Evolutionary conservation across 2,113 vertebrate genomes (phyloP).

Genomic region (Azemiops feae): DNA sequence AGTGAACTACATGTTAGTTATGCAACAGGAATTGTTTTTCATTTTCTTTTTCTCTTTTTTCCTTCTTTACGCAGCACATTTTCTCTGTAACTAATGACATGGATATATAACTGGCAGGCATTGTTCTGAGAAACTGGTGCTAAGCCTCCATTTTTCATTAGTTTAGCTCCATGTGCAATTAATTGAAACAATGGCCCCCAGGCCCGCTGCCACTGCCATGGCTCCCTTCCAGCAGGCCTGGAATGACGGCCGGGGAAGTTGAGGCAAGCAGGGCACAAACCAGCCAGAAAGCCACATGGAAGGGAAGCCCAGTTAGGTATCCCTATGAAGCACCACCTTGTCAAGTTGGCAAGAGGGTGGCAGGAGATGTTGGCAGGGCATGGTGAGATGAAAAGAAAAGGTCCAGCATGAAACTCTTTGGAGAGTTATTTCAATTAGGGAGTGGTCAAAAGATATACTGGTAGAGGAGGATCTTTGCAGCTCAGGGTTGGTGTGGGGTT

Average conservation of each 20-base stretch:
- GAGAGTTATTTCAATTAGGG: background rate
- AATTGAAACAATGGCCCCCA: conserved; percentile 69
- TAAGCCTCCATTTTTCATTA: conserved; percentile 62
- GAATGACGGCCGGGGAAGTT: background rate
- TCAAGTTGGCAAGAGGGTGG: background rate
- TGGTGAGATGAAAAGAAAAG: background rate
- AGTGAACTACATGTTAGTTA: background rate
- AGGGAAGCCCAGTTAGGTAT: background rate
- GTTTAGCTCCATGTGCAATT: conserved; percentile 65
- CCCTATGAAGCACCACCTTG: background rate
- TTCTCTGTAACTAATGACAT: background rate
- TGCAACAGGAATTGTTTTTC: background rate
- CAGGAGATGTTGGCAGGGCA: background rate
- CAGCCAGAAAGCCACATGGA: background rate
- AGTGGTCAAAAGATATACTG: background rate
- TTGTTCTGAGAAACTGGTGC: conserved; percentile 63
- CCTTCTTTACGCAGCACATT: background rate
- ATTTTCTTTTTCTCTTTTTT: background rate
- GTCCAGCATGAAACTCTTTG: background rate
- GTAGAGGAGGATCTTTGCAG: background rate
- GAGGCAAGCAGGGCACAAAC: background rate
- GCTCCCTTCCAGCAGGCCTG: conserved; percentile 44
- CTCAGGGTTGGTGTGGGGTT: background rate
- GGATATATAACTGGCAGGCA: conserved; percentile 41
- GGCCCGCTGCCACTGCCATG: conserved; percentile 55